Percentiles rank a stretch among this genome's conserved stretches.
Conservation (phyloP, 2,888 invertebrate genomes). For the Zaprionus obscuricornis region DNA sequence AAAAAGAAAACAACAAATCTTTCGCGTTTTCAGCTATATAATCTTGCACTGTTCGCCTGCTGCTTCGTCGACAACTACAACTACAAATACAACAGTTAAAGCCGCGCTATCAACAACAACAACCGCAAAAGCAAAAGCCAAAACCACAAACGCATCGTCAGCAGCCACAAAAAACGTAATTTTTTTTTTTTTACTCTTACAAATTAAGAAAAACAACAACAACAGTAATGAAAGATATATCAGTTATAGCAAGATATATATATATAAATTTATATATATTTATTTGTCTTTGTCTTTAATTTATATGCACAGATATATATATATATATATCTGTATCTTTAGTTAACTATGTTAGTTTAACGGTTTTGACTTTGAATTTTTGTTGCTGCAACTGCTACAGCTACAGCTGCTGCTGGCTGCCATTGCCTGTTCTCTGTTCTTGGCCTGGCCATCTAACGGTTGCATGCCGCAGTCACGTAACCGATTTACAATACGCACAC, state of each 20-base stretch:
- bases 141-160: constrained; percentile 27
- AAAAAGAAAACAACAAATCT: constrained; percentile 24
- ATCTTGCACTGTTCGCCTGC: constrained; percentile 59
- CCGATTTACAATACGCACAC: constrained; percentile 55
- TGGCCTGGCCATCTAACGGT: constrained; percentile 72
- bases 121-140: constrained; percentile 21
- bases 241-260: constrained; percentile 5
- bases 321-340: neutral
- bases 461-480: constrained; percentile 64
- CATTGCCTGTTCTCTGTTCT: too few relatives aligned
- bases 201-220: too few relatives aligned
- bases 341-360: constrained; percentile 26
- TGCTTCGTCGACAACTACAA: constrained; percentile 19
- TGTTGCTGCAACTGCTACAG: constrained; percentile 19
- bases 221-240: too few relatives aligned
- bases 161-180: constrained; percentile 60
- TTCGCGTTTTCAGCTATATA: constrained; percentile 52
- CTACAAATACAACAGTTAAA: constrained; percentile 6
- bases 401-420: too few relatives aligned
- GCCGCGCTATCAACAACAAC: constrained; percentile 41
- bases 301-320: too few relatives aligned
- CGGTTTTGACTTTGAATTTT: constrained; percentile 41
- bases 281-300: neutral
- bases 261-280: neutral
- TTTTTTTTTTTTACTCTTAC: constrained; percentile 20